phyloP scores from a whole-genome alignment of 2,888 invertebrate genomes.

The Eupithecia centaureata region DNA sequence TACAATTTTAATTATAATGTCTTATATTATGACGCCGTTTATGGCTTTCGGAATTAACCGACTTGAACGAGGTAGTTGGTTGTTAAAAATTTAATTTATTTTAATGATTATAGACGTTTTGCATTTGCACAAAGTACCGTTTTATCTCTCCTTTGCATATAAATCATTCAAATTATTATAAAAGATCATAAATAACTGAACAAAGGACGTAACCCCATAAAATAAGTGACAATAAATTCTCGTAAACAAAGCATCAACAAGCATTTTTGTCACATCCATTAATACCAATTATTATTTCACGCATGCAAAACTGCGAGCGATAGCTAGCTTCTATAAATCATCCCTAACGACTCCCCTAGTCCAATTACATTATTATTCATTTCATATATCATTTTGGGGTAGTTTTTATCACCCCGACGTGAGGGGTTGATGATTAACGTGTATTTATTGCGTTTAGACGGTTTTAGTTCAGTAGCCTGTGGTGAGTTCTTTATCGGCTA shows the following conservation, averaged over 20 bases:
- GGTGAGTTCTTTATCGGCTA: conserved; percentile 29
- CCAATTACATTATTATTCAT: conserved; percentile 43
- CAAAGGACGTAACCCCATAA: background rate
- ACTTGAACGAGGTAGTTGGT: conserved; percentile 40
- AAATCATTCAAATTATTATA: background rate
- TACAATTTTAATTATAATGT: conserved; percentile 28
- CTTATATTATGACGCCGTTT: conserved; percentile 46
- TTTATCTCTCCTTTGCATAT: background rate
- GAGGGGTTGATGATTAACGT: conserved; percentile 44
- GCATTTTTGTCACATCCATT: conserved; percentile 12
- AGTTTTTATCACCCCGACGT: conserved; percentile 37
- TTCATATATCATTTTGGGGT: conserved; percentile 42
- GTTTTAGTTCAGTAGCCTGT: conserved; percentile 38
- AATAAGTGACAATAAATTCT: conserved; percentile 11
- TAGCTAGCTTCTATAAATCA: conserved; percentile 28
- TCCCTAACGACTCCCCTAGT: conserved; percentile 25
- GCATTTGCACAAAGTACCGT: background rate
- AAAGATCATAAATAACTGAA: background rate
- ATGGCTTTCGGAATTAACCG: conserved; percentile 49
- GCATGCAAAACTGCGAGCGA: conserved; percentile 23
- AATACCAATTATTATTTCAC: conserved; percentile 21
- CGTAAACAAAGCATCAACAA: conserved; percentile 11
- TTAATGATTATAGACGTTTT: conserved; percentile 17
- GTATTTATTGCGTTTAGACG: conserved; percentile 34
- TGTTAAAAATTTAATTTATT: conserved; percentile 13